Evolutionary conservation across 2,113 vertebrate species (phyloP).

Genomic region (Heteronetta atricapilla): DNA sequence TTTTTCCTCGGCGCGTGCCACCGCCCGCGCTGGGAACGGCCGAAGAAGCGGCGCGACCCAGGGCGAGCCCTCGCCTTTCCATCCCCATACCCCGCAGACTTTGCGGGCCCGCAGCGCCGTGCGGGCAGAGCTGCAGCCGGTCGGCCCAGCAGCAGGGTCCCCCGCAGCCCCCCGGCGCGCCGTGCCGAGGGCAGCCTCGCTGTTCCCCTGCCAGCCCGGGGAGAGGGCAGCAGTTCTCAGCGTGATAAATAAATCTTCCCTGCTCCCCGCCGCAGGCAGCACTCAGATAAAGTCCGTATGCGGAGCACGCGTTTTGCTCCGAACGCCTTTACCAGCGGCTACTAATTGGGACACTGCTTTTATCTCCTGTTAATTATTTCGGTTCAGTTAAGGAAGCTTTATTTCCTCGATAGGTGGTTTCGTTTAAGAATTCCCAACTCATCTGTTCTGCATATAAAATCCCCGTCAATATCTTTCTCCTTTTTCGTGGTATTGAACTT

Average conservation of each 20-base stretch:
- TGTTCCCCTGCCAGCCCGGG: no score
- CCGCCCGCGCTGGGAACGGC: background rate
- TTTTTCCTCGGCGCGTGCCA: background rate
- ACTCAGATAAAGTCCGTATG: rapidly evolving
- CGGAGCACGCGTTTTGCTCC: background rate
- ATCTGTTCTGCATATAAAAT: background rate
- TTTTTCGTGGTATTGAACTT: background rate
- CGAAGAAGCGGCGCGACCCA: rapidly evolving
- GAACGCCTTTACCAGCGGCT: no score
- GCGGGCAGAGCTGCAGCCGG: no score
- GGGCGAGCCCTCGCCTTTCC: background rate
- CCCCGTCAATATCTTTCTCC: background rate
- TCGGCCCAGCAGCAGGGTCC: no score
- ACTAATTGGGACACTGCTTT: background rate
- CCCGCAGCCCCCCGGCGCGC: no score
- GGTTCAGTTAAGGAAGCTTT: background rate
- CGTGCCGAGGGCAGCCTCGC: no score
- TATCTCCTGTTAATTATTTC: background rate
- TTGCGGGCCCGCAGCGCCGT: no score
- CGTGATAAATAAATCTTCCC: no score
- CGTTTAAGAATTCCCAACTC: background rate
- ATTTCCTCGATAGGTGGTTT: background rate
- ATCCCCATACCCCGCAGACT: no score
- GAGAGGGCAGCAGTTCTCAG: no score
- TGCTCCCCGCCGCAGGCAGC: background rate